These are phyloP conservation scores for Chiloscyllium punctatum DNA, from an alignment of 2,797 vertebrate genomes.

Conservation along the genomic window DNA sequence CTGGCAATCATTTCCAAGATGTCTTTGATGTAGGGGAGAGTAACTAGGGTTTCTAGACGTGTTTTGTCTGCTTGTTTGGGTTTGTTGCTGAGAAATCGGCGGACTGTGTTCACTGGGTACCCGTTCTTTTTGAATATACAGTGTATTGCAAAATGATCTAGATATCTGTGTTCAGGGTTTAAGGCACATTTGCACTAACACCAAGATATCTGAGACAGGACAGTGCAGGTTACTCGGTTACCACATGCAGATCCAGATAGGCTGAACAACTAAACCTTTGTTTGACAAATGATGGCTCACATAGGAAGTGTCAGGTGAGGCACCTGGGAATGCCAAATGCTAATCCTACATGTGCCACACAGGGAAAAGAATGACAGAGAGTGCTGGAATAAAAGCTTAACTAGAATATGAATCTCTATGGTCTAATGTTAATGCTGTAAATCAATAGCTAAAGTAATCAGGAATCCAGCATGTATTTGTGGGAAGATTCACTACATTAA, in stretches of 20 bases:
- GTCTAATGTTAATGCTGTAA: neutral
- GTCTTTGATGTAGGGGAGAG: too few relatives aligned
- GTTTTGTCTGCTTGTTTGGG: too few relatives aligned
- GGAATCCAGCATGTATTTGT: too few relatives aligned
- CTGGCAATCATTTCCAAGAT: too few relatives aligned
- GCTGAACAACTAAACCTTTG: neutral
- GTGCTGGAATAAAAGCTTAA: neutral
- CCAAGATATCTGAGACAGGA: neutral
- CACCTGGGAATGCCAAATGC: neutral
- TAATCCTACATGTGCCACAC: neutral
- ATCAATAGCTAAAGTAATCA: neutral
- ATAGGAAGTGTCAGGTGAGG: neutral
- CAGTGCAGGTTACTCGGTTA: neutral
- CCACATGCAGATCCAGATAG: neutral
- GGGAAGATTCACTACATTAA: neutral
- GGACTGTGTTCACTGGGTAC: too few relatives aligned
- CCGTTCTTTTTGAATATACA: too few relatives aligned
- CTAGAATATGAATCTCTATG: neutral
- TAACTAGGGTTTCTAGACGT: too few relatives aligned
- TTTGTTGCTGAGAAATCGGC: too few relatives aligned
- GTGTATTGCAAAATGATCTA: too few relatives aligned
- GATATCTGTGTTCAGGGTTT: neutral
- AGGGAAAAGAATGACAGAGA: neutral
- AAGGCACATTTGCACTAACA: neutral
- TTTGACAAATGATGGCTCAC: neutral